Base-by-base conservation (phyloP, 2,113 vertebrate species). In the Reinhardtius hippoglossoides region DNA sequence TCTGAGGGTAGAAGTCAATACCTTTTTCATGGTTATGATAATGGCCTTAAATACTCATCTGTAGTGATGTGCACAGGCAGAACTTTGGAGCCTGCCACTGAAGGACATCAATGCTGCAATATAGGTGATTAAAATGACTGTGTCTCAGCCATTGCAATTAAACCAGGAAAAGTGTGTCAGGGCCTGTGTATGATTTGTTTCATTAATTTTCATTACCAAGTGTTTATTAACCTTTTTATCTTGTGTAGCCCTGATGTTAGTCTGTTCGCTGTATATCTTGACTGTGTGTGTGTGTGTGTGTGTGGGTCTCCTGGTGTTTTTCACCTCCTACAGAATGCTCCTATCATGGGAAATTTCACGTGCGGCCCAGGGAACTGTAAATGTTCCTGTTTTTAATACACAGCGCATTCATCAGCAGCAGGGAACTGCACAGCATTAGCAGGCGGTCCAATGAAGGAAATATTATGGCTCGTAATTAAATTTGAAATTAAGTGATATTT, bases 401-500 rank as follows among this genome's bases (percentile, higher is more conserved):
- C 78, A 67, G 76, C 46, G 54, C 82, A 90, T 94, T 90, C 88
- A 92, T 93, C 91, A 89, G 83, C 85, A n/a, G 65, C 78, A 48
- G 69, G 87, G 86, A 93, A 83, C 78, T 72, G 82, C 80, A 48
- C 81, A 15, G 73, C 82, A 74, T 90, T 89, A 91, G 88, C 91
- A 89, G 91, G 81, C 70, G 85, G 88, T 89, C 90, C 85, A 80
- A 78, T 89, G 88, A 92, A 91, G 89, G 87, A 93, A 92, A 94
- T 92, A 88, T 93, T 92, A 94, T 87, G 89, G 90, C 85, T 90
- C 44, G n/a, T 95, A 93, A 95, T 95, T 94, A 93, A 93, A 94
- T 94, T 89, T 91, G 82, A 92, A 94, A 94, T 94, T 93, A 95
- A 94, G 92, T 94, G 93, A 93, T 94, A 92, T 94, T 94, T 95